These are phyloP conservation scores for Rhynchotus rufescens DNA, from an alignment of 2,797 vertebrate species.

Conservation along the genomic window DNA sequence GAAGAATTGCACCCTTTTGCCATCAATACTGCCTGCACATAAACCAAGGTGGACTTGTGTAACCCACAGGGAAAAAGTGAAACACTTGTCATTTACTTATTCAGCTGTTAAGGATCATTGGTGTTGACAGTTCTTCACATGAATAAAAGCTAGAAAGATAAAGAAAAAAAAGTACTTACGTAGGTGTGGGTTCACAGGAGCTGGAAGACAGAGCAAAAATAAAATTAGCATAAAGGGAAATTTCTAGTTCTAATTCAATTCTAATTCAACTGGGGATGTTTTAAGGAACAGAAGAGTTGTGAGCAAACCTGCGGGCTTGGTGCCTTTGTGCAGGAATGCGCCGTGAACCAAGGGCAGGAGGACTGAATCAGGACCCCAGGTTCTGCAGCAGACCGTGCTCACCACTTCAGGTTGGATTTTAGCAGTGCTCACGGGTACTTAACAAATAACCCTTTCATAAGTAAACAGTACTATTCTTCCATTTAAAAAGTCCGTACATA, in stretches of 20 bases:
- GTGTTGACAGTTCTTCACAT: neutral
- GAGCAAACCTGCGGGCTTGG: neutral
- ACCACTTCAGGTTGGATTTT: neutral
- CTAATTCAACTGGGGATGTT: too few species aligned
- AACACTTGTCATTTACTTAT: neutral
- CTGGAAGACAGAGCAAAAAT: conserved; percentile 82
- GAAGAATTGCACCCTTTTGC: neutral
- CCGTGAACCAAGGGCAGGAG: neutral
- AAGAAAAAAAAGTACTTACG: conserved; percentile 88
- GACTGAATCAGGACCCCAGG: neutral
- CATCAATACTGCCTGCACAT: neutral
- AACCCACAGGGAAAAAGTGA: rapidly evolving
- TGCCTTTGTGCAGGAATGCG: neutral
- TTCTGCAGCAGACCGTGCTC: neutral
- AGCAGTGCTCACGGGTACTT: neutral
- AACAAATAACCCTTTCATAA: neutral
- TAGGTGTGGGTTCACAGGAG: conserved; percentile 96
- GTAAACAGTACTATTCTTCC: neutral
- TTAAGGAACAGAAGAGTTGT: neutral
- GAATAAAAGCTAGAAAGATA: neutral
- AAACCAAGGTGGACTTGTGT: neutral
- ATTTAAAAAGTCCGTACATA: neutral
- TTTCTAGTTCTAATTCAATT: neutral
- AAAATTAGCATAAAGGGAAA: conserved; percentile 26
- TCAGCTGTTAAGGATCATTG: rapidly evolving